Conservation (phyloP, 1,140 invertebrate genomes). For the Plodia interpunctella region DNA sequence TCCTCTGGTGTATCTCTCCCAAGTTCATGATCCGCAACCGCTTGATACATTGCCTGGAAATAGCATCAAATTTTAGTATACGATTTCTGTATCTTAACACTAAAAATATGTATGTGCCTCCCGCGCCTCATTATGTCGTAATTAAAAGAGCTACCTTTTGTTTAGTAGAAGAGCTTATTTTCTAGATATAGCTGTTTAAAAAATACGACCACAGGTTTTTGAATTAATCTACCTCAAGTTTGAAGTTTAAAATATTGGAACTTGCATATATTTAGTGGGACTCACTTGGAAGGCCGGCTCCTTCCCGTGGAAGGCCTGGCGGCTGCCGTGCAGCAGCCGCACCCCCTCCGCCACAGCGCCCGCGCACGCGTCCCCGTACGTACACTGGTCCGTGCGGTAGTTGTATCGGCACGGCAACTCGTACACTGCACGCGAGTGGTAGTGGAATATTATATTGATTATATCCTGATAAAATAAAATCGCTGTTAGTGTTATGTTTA, state of each 20-base stretch:
- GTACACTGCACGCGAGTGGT: slow-evolving; percentile 89
- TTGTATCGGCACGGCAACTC: slow-evolving; percentile 93
- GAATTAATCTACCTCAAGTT: too few relatives aligned
- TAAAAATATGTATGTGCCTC: too few relatives aligned
- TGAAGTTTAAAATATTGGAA: too few relatives aligned
- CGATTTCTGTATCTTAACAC: too few relatives aligned
- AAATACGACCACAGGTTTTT: too few relatives aligned
- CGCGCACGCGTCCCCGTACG: slow-evolving; percentile 92
- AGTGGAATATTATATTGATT: slow-evolving; percentile 96
- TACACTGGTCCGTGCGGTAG: slow-evolving; percentile 95
- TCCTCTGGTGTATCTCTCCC: slow-evolving; percentile 37
- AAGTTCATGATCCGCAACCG: slow-evolving; percentile 47
- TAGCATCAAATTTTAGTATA: slow-evolving; percentile 13
- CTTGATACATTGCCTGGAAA: slow-evolving; percentile 56
- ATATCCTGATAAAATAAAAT: slow-evolving; percentile 83
- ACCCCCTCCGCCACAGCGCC: slow-evolving; percentile 87
- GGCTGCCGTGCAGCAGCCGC: slow-evolving; percentile 91
- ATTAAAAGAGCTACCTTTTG: too few relatives aligned
- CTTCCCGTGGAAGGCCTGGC: slow-evolving; percentile 88
- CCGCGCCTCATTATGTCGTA: too few relatives aligned
- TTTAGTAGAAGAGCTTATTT: too few relatives aligned
- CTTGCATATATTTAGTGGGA: too few relatives aligned
- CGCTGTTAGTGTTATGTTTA: neutral
- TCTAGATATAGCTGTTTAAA: too few relatives aligned
- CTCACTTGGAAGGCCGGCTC: slow-evolving; percentile 89